A percentile compares a stretch with the other conserved stretches of the same genome.
These are phyloP conservation scores for Caenorhabditis elegans DNA, from an alignment of 1,140 invertebrate species.

Conservation along the genomic window WBcel235 BX284603.4:6259501-6260000, in stretches of 20 bases:
- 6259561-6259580: slow-evolving; percentile 12
- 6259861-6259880: no score
- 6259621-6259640: slow-evolving; percentile 10
- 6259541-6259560: background rate
- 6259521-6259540: no score
- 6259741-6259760: no score
- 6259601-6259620: background rate
- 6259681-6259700: background rate
- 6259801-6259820: no score
- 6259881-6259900: background rate
- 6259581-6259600: background rate
- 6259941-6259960: slow-evolving; percentile 11
- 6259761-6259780: no score
- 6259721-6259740: no score
- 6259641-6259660: slow-evolving; percentile 10
- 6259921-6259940: background rate
- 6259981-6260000: background rate
- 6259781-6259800: no score
- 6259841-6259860: no score
- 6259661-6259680: background rate
- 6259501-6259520: no score
- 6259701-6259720: no score
- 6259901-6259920: background rate
- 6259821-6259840: no score
- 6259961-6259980: background rate